These are phyloP conservation scores for Drosophila phalerata DNA, from an alignment of 2,888 invertebrate species.

Conservation along the genomic window DNA sequence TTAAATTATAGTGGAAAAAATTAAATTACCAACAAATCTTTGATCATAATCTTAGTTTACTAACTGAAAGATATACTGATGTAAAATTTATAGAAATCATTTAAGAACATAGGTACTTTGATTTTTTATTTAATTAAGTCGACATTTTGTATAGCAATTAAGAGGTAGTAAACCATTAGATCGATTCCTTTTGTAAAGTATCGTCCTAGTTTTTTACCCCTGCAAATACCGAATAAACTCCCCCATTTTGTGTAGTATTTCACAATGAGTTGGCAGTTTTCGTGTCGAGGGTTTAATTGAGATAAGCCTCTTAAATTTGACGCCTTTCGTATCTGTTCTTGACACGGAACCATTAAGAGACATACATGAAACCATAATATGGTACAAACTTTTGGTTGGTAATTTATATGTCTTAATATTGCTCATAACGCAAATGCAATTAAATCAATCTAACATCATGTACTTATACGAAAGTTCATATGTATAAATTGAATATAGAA, in stretches of 20 bases:
- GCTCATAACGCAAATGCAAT: not conserved
- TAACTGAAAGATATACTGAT: too few relatives aligned
- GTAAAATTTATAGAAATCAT: too few relatives aligned
- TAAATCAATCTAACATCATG: not conserved
- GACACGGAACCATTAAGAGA: slow-evolving; percentile 13
- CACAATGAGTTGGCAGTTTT: slow-evolving; percentile 22
- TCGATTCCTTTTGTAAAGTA: too few relatives aligned
- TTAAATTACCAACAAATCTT: too few relatives aligned
- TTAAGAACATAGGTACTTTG: not conserved
- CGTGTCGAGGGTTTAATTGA: slow-evolving; percentile 33
- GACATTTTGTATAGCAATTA: not conserved
- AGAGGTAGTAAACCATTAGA: not conserved
- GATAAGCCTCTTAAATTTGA: slow-evolving; percentile 53
- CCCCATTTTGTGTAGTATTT: slow-evolving; percentile 25
- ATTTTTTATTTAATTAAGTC: not conserved
- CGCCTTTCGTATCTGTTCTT: slow-evolving; percentile 23
- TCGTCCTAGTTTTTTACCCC: not conserved
- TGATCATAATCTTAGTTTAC: too few relatives aligned
- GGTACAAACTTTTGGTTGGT: not conserved
- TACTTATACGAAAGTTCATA: too few relatives aligned
- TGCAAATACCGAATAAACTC: slow-evolving; percentile 21
- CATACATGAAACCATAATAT: too few relatives aligned
- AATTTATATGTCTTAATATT: not conserved
- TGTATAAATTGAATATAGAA: not conserved
- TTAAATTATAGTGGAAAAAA: too few relatives aligned